These are phyloP conservation scores for Drosophila prolongata DNA, from an alignment of 2,888 invertebrate species.

Conservation along the genomic window DNA sequence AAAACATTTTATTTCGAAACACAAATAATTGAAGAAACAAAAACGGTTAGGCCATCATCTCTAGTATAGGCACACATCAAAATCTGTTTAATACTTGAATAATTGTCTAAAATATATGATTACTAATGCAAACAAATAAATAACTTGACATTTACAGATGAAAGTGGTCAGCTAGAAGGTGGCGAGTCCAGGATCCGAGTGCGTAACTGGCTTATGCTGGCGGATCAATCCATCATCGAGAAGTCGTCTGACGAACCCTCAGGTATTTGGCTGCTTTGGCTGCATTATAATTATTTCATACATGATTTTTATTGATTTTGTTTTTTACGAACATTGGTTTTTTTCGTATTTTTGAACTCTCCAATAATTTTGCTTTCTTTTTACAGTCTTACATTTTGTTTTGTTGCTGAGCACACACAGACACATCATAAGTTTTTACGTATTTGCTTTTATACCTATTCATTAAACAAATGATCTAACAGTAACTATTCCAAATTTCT, in stretches of 20 bases:
- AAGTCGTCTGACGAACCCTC: constrained; percentile 61
- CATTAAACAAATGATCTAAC: constrained; percentile 15
- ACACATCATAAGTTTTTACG: constrained; percentile 25
- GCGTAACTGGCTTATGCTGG: constrained; percentile 84
- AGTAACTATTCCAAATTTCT: constrained; percentile 40
- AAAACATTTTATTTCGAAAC: constrained; percentile 17
- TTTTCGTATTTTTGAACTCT: constrained; percentile 13
- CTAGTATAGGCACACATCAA: constrained; percentile 50
- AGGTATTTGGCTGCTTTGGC: constrained; percentile 61
- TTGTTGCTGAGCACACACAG: constrained; percentile 46
- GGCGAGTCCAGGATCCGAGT: constrained; percentile 83
- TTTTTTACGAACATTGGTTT: not conserved
- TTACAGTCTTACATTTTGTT: constrained; percentile 66
- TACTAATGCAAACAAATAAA: not conserved
- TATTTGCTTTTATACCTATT: constrained; percentile 9
- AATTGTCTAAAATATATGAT: not conserved
- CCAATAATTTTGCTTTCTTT: constrained; percentile 62
- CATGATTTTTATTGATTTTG: constrained; percentile 13
- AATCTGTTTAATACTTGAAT: not conserved
- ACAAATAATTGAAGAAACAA: constrained; percentile 13
- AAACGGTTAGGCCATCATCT: constrained; percentile 35
- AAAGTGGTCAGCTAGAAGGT: constrained; percentile 52
- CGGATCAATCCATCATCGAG: constrained; percentile 82
- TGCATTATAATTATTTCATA: constrained; percentile 2
- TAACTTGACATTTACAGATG: constrained; percentile 54